A percentile compares a stretch with the other conserved stretches of the same genome.
phyloP scores from a whole-genome alignment of 2,113 vertebrate genomes.

The Mixornis gularis region DNA sequence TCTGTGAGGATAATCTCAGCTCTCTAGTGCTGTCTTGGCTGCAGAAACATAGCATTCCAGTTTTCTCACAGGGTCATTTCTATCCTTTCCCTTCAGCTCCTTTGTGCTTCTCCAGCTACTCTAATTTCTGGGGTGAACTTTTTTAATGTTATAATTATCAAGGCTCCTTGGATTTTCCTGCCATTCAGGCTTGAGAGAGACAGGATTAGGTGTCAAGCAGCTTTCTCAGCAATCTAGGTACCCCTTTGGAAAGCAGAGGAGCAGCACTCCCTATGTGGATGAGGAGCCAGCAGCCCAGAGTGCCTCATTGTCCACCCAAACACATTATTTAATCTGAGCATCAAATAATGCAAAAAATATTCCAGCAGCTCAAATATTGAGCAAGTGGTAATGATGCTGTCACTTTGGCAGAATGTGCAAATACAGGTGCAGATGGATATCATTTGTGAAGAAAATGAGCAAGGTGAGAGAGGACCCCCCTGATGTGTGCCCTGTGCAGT shows the following conservation, averaged over 20 bases:
- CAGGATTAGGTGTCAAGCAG: neutral
- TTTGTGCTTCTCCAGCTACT: neutral
- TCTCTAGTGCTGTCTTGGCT: conserved; percentile 40
- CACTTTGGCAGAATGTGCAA: conserved; percentile 65
- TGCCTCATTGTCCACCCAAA: conserved; percentile 5
- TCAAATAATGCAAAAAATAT: conserved; percentile 70
- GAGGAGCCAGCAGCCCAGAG: neutral
- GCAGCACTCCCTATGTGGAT: accelerated
- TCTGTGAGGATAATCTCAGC: conserved; percentile 48
- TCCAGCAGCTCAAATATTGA: conserved; percentile 57
- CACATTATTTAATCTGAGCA: conserved; percentile 53
- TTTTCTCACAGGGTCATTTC: conserved; percentile 29
- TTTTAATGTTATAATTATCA: conserved; percentile 37
- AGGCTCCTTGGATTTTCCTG: neutral
- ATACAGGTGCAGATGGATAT: conserved; percentile 54
- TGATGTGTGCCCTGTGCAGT: conserved; percentile 24
- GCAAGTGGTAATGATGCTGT: conserved; percentile 66
- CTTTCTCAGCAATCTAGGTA: neutral
- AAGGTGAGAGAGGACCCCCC: neutral
- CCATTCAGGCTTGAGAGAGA: neutral
- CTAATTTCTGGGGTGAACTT: neutral
- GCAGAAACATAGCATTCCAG: conserved; percentile 37
- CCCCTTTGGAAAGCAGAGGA: neutral
- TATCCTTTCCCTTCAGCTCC: neutral
- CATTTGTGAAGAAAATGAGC: conserved; percentile 1